phyloP scores from a whole-genome alignment of 2,888 invertebrate species.

The Heliconius cydno region DNA sequence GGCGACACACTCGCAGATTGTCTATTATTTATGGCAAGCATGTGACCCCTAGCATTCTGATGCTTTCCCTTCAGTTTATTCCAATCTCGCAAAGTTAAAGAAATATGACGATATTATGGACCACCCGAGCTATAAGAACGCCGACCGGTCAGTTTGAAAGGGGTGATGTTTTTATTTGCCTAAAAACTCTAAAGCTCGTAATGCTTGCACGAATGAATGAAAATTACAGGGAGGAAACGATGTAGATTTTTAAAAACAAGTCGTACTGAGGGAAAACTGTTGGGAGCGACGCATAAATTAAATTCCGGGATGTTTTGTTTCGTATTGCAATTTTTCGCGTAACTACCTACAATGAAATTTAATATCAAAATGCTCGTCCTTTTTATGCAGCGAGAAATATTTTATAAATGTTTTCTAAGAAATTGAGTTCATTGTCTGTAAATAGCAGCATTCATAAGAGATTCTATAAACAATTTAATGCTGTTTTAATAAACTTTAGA shows the following conservation, averaged over 20 bases:
- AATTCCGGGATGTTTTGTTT: constrained; percentile 64
- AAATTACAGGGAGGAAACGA: constrained; percentile 48
- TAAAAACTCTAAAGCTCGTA: constrained; percentile 44
- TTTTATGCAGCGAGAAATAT: constrained; percentile 43
- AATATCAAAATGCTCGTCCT: constrained; percentile 47
- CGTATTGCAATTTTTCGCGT: constrained; percentile 50
- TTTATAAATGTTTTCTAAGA: constrained; percentile 47
- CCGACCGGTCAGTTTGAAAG: constrained; percentile 69
- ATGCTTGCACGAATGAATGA: constrained; percentile 50
- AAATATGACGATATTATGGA: constrained; percentile 82
- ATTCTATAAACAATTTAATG: constrained; percentile 11
- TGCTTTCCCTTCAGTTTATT: constrained; percentile 76
- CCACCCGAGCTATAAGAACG: constrained; percentile 69
- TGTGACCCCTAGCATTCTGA: constrained; percentile 75
- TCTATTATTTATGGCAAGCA: constrained; percentile 78
- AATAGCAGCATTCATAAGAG: constrained; percentile 37
- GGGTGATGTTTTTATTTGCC: constrained; percentile 65
- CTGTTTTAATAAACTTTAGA: constrained; percentile 11
- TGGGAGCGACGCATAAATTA: constrained; percentile 62
- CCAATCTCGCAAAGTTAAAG: constrained; percentile 79
- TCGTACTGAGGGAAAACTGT: constrained; percentile 49
- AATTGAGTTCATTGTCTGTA: constrained; percentile 33
- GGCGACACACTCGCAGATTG: constrained; percentile 71
- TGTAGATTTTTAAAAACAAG: constrained; percentile 49
- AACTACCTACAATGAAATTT: constrained; percentile 46